Base-by-base conservation (phyloP, 2,888 invertebrate genomes). In the Himalopsyche kuldschensis region DNA sequence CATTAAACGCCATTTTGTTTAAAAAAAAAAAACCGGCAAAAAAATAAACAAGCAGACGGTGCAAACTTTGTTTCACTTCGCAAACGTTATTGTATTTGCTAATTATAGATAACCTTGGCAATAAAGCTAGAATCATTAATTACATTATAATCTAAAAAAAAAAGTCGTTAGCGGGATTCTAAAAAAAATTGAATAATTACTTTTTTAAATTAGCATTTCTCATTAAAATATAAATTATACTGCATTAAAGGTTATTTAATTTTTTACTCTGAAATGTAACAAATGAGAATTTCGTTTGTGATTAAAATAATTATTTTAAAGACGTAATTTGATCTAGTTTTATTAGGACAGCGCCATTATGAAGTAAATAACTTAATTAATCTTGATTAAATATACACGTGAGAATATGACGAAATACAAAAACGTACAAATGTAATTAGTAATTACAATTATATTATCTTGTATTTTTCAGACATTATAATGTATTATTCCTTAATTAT, bases 331-430 rank as follows among this genome's bases (percentile, higher is more conserved):
- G 78, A 76, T 82, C 48, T 77, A 76, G 46, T 82, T 84, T 31
- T 41, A 82, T 78, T 86, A 55, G 80, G 75, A 83, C 69, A 41
- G 47, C 41, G 41, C 78, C 27, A 78, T 78, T 78, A 78, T 31
- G 55, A 31, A 20, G 48, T 31, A 55, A 79, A 79, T 69, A 69
- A 69, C 69, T 69, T 79, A 79, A 79, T 79, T 79, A 79, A 79
- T 55, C 79, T 55, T 79, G 79, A 79, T 79, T 79, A 46, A 48
- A 79, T 55, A 31, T 46, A 55, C 79, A 79, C 55, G 79, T 79
- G 79, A 79, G 55, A 55, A 48, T 69, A 69, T 69, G 69, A 69
- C 69, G 69, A 69, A 69, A 69, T 69, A 69, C 69, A 69, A 69
- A 69, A 69, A 69, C 69, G 69, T 69, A 69, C 69, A 69, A 69